Evolutionary conservation across 1,140 invertebrate genomes (phyloP), one percentile per base, ranked within the genome.

Genomic region (Palaemon carinicauda): DNA sequence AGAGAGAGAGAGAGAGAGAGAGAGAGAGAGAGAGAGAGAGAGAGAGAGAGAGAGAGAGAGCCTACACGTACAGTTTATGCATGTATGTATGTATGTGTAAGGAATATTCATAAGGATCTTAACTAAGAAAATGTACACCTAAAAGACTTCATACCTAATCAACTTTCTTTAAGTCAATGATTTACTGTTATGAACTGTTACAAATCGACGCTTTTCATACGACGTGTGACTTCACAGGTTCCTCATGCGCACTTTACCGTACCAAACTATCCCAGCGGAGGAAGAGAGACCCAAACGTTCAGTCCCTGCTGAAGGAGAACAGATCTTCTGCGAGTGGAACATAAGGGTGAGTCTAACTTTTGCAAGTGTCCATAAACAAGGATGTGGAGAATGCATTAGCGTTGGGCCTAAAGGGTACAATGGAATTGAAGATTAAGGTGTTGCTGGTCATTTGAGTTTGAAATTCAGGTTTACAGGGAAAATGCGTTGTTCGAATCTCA

Each of bases 251-350:
- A 82, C 73, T 52, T 84, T 89, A 78, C 24, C 88, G 24, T 71
- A 88, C 17, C 82, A 69, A 1, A 82, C 41, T 4, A 12, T 73
- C 19, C 53, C 41, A 7, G 19, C 52, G 31, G 29, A 53, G 4
- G 31, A 24, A 17, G 73, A 71, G 27, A 56, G 69, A 41, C 60
- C 65, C 21, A 53, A 82, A 27, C 50, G 80, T 3, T 51, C 53
- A 15, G 29, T 52, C 15, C 10, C 29, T n/a, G 12, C n/a, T 69
- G n/a, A 24, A n/a, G 56, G 82, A 33, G 79, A 75, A 52, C 83
- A 86, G 33, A 75, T 88, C 54, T 88, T 88, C 53, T 89, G 88
- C 52, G 88, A 89, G 31, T 89, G 88, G 88, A 86, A 89, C 53
- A 86, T 89, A 65, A 85, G 80, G 88, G 83, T 87, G 12, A 86